These are phyloP conservation scores for Pipistrellus nathusii DNA, from an alignment of 2,797 vertebrate species.

Conservation along the genomic window DNA sequence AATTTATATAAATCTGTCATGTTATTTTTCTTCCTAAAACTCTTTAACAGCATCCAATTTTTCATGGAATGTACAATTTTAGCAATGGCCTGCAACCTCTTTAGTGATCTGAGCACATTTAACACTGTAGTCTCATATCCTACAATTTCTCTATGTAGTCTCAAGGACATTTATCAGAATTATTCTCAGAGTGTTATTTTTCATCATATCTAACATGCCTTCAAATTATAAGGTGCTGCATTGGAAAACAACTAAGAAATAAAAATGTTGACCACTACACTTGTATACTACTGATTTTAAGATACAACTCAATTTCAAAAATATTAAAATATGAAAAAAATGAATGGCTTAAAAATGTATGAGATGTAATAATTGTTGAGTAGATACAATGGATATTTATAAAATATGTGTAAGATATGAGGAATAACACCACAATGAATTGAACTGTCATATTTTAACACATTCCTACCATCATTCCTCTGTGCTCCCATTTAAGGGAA, in stretches of 20 bases:
- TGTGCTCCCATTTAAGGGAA: neutral
- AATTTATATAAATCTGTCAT: neutral
- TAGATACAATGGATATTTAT: neutral
- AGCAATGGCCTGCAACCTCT: neutral
- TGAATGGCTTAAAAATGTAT: neutral
- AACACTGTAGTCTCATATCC: neutral
- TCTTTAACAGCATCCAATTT: neutral
- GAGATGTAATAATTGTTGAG: neutral
- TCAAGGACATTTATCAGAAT: neutral
- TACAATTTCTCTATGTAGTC: neutral
- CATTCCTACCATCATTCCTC: neutral
- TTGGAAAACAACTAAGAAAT: neutral
- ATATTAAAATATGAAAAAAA: conserved; percentile 16
- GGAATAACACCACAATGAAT: neutral
- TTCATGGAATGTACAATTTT: neutral
- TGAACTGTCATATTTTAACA: neutral
- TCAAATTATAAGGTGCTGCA: neutral
- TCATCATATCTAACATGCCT: neutral
- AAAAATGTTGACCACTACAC: neutral
- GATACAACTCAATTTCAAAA: conserved; percentile 14
- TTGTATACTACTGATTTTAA: neutral
- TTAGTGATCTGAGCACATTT: neutral
- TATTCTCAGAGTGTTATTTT: neutral
- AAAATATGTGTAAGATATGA: neutral
- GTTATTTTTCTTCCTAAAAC: conserved; percentile 37